Evolutionary conservation across 2,797 vertebrate species (phyloP), one percentile per base, ranked within the genome.

Genomic region (Hemitrygon akajei): DNA sequence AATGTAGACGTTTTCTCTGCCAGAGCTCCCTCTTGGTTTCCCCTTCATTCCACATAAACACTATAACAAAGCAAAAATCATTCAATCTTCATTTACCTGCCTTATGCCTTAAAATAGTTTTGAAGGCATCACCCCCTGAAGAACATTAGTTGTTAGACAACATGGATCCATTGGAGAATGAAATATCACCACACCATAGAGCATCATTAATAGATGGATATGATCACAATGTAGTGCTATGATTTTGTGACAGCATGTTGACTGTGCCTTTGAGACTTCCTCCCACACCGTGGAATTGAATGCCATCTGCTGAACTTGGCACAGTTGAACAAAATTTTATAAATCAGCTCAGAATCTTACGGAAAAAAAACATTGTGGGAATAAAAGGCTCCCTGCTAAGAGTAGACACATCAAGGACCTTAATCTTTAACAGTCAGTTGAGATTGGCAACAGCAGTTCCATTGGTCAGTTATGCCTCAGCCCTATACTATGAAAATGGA

Each of bases 241-340:
- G 16, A 60, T 60, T 60, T n/a, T 86, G 14, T 86, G 82, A 16
- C 82, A 86, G 82, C 27, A 6, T n/a, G 58, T 12, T 30, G 58
- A 60, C 82, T n/a, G 58, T n/a, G 58, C 82, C 58, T 86, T 63
- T n/a, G 82, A 86, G 82, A 86, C 58, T 86, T 86, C 82, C 56
- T 86, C 82, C 56, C 82, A 86, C 82, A 86, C 58, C 82, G n/a
- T 86, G 16, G 56, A 86, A 60, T 86, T 58, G 27, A 56, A 86
- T 60, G 82, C 82, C 82, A 86, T 86, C 82, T 86, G 82, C 58
- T 86, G 56, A 86, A 18, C 27, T 58, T 86, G 82, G 58, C 14
- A 14, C 56, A 25, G 27, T 27, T 63, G 27, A 60, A 58, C 60
- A 58, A 30, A 86, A 58, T 30, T 84, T 63, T 63, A 86, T 86